Evolutionary conservation across 2,888 invertebrate species (phyloP), one percentile per base, ranked within the genome.

Genomic region (Petrolisthes manimaculis): DNA sequence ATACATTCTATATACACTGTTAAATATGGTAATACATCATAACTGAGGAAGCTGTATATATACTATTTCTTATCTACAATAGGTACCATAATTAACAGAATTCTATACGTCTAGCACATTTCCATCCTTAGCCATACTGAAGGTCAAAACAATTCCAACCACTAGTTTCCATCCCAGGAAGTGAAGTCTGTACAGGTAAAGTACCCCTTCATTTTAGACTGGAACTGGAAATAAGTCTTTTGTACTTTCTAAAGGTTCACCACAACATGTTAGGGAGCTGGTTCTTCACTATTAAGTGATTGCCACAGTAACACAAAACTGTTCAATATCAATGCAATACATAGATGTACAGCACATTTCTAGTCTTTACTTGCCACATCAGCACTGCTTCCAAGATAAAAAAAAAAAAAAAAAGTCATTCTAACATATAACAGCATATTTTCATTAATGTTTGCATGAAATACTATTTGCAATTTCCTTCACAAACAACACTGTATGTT

Each of bases 231-330:
- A 71, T 81, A 84, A 80, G 81, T 88, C 88, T 88, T 88, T 88
- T 88, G 88, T 88, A 88, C 88, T 88, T 88, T 88, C 88, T 88
- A 81, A 87, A 79, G 79, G 88, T 88, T 84, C 80, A 88, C 81
- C 88, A 88, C 83, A 74, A 67, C 80, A 69, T 78, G 9, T 61
- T 51, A 53, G 51, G 67, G 24, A 21, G 18, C 21, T 61, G 37
- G 37, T 37, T 37, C 37, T 37, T 37, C 37, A 37, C 37, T 37
- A 37, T 37, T 37, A 37, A 37, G 37, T 37, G 37, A 37, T 37
- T 37, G 37, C 37, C 37, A 37, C 37, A 37, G 37, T 37, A 37
- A 37, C 37, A 37, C 37, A 37, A 37, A 37, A 37, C 37, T 37
- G 37, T 37, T 37, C 37, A 37, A 37, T 37, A 37, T 37, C 37